These are phyloP conservation scores for Guaruba guarouba DNA, from an alignment of 2,113 vertebrate genomes.

Conservation along the genomic window DNA sequence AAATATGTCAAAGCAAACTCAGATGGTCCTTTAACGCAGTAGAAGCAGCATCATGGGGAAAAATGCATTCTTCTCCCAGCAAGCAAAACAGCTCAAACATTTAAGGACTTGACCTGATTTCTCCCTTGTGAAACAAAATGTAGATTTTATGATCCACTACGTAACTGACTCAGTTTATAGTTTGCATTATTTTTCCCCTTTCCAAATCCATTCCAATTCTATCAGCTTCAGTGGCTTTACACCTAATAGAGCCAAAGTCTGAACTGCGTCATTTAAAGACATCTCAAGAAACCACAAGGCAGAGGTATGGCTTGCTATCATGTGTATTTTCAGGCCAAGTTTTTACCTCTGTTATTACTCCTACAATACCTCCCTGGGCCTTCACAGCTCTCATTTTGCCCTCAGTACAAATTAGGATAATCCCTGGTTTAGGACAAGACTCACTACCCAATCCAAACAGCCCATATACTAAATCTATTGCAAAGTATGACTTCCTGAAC, in stretches of 20 bases:
- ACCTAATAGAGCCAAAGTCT: neutral
- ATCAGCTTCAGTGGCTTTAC: conserved; percentile 29
- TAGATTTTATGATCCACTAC: conserved; percentile 57
- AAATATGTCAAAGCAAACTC: conserved; percentile 59
- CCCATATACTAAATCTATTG: conserved; percentile 7
- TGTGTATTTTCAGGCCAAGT: neutral
- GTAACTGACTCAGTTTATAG: conserved; percentile 50
- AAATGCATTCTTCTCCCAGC: conserved; percentile 2
- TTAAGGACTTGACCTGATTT: conserved; percentile 57
- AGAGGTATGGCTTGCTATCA: neutral
- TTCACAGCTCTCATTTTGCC: conserved; percentile 3
- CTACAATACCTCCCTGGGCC: neutral
- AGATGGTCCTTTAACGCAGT: conserved; percentile 12
- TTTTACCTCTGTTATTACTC: neutral
- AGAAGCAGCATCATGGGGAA: neutral
- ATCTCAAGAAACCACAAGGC: neutral
- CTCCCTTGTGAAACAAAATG: conserved; percentile 53
- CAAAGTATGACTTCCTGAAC: conserved; percentile 11
- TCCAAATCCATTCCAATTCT: conserved; percentile 37
- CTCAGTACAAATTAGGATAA: conserved; percentile 46
- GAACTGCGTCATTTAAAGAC: neutral
- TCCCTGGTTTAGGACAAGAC: conserved; percentile 26
- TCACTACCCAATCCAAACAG: neutral
- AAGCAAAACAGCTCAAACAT: conserved; percentile 21
- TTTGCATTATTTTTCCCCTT: conserved; percentile 57